These are phyloP conservation scores for Cheiracanthium punctorium DNA, from an alignment of 2,888 invertebrate genomes.

Conservation along the genomic window DNA sequence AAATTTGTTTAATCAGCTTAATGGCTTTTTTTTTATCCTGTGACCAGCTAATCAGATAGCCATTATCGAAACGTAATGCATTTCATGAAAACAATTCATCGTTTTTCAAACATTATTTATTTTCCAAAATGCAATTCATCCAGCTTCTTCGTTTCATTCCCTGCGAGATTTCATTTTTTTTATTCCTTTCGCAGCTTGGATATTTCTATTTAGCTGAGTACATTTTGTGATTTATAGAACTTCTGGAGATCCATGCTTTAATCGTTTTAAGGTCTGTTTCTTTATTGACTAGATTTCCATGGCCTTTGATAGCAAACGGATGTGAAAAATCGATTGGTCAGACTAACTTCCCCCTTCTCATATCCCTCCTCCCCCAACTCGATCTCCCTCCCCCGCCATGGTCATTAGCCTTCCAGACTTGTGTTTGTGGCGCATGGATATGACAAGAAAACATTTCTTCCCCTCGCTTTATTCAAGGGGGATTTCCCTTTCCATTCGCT, in stretches of 20 bases:
- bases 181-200: too few species aligned
- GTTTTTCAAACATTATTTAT: too few species aligned
- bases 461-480: not conserved
- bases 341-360: not conserved
- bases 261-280: slow-evolving; percentile 54
- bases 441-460: slow-evolving; percentile 56
- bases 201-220: slow-evolving; percentile 24
- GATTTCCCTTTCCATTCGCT: not conserved
- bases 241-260: slow-evolving; percentile 34
- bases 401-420: slow-evolving; percentile 41
- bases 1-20: too few species aligned
- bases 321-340: slow-evolving; percentile 57
- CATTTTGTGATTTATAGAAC: slow-evolving; percentile 30
- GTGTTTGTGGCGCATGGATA: slow-evolving; percentile 56
- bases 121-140: too few species aligned
- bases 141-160: too few species aligned
- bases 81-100: too few species aligned
- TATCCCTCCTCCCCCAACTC: not conserved
- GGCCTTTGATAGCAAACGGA: slow-evolving; percentile 44
- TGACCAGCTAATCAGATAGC: too few species aligned
- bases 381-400: not conserved
- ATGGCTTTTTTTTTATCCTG: too few species aligned
- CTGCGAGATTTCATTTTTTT: too few species aligned
- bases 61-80: too few species aligned
- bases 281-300: slow-evolving; percentile 27